Conservation (phyloP, 1,140 invertebrate genomes). For the Ooceraea biroi region DNA sequence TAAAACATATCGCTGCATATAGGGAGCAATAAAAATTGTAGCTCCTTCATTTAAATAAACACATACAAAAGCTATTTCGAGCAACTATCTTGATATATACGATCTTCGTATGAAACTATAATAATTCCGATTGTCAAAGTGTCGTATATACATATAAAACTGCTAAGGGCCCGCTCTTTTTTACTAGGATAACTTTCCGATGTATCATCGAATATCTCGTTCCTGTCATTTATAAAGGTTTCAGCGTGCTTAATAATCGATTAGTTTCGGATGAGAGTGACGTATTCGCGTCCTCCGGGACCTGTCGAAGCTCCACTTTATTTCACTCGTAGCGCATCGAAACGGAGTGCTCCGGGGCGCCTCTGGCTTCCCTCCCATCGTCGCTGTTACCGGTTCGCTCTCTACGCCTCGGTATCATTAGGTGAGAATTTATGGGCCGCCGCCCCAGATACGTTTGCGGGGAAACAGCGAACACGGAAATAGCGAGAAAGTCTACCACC, state of each 20-base stretch:
- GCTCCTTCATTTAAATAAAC: too few relatives aligned
- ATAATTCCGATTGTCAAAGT: too few relatives aligned
- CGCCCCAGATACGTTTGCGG: slow-evolving; percentile 47
- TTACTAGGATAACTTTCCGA: neutral
- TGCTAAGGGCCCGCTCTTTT: too few relatives aligned
- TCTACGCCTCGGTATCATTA: slow-evolving; percentile 55
- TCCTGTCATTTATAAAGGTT: neutral
- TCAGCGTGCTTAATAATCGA: slow-evolving; percentile 43
- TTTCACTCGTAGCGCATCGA: slow-evolving; percentile 40
- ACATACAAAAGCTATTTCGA: too few relatives aligned
- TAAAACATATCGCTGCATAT: too few relatives aligned
- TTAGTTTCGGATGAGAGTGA: slow-evolving; percentile 36
- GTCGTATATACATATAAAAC: too few relatives aligned
- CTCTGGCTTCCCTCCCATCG: neutral
- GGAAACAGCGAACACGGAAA: slow-evolving; percentile 53
- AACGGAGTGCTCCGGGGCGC: slow-evolving; percentile 33
- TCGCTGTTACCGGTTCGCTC: slow-evolving; percentile 14
- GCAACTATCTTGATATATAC: too few relatives aligned
- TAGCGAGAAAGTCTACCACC: slow-evolving; percentile 54
- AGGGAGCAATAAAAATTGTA: too few relatives aligned
- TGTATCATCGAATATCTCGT: slow-evolving; percentile 4
- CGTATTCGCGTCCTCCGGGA: slow-evolving; percentile 28
- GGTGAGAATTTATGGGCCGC: slow-evolving; percentile 66
- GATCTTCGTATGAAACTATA: too few relatives aligned
- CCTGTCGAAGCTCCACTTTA: slow-evolving; percentile 53